phyloP scores from a whole-genome alignment of 1,140 invertebrate genomes.

The Ceratosolen fusciceps region DNA sequence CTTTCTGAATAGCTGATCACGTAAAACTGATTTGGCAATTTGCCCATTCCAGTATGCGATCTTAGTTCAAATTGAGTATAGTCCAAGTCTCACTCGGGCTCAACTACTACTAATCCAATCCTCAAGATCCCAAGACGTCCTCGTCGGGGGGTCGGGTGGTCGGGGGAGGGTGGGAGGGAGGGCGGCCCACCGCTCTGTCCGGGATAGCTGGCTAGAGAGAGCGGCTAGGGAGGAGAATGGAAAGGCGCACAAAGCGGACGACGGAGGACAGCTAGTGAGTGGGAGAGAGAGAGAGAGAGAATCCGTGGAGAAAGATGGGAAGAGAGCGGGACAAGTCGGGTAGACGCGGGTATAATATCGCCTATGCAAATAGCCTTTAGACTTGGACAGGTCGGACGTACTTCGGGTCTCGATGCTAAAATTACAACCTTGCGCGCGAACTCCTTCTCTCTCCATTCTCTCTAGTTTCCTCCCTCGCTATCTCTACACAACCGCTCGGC shows the following conservation, averaged over 20 bases:
- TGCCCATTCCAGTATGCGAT: constrained; percentile 68
- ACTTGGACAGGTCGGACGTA: constrained; percentile 70
- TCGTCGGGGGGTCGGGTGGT: constrained; percentile 32
- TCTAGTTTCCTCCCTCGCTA: constrained; percentile 25
- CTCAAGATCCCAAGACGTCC: constrained; percentile 68
- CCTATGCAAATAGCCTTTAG: constrained; percentile 72
- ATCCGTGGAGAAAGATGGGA: constrained; percentile 53
- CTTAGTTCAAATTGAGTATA: constrained; percentile 73
- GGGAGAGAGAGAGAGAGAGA: constrained; percentile 46
- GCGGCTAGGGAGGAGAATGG: too few species aligned
- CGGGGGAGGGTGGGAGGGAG: not conserved
- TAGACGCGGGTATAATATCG: constrained; percentile 68
- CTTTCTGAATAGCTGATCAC: constrained; percentile 73
- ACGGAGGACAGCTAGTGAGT: not conserved
- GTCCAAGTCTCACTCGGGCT: constrained; percentile 70
- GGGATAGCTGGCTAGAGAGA: not conserved
- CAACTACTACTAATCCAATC: constrained; percentile 73
- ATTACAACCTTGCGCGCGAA: constrained; percentile 49
- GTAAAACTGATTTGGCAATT: constrained; percentile 73
- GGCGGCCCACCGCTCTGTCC: too few species aligned
- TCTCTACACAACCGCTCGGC: not conserved
- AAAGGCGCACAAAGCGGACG: not conserved
- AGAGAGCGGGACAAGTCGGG: constrained; percentile 36
- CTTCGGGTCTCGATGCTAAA: constrained; percentile 58
- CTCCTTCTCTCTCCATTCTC: constrained; percentile 37